Conservation (phyloP, 2,797 vertebrate species). For the Sandelia bainsii region DNA sequence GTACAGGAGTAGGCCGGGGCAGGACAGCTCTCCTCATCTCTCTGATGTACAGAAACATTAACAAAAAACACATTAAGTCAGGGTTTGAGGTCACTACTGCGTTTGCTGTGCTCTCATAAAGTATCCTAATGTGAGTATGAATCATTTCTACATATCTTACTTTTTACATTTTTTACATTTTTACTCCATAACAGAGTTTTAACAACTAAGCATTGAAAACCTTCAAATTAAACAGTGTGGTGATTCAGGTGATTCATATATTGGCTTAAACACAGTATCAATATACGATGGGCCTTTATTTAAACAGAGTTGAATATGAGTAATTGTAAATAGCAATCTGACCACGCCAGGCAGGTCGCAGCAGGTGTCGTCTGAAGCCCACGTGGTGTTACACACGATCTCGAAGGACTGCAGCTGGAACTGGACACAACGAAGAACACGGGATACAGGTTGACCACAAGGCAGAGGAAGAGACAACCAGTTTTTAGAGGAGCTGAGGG, state of each 20-base stretch:
- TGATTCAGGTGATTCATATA: not conserved
- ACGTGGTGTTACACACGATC: constrained; percentile 89
- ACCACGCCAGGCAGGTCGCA: constrained; percentile 92
- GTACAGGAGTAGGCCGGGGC: constrained; percentile 84
- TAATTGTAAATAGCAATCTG: constrained; percentile 46
- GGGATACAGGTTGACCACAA: not conserved
- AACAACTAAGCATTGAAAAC: not conserved
- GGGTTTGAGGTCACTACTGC: not conserved
- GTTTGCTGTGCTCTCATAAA: not conserved
- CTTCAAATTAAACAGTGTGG: not conserved
- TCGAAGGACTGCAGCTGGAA: constrained; percentile 92
- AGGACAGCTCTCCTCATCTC: constrained; percentile 90
- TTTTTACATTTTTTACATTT: not conserved
- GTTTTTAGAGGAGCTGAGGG: not conserved
- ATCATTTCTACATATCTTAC: not conserved
- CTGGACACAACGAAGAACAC: constrained; percentile 69
- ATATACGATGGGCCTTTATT: not conserved
- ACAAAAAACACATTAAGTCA: not conserved
- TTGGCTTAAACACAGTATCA: not conserved
- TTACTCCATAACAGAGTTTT: no score
- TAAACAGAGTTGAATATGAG: not conserved
- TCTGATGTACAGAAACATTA: constrained; percentile 78
- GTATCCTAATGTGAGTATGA: no score
- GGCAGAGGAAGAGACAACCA: not conserved
- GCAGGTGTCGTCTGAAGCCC: constrained; percentile 89